Base-by-base conservation (phyloP, 1,140 invertebrate genomes). In the Neuroterus valhalla region DNA sequence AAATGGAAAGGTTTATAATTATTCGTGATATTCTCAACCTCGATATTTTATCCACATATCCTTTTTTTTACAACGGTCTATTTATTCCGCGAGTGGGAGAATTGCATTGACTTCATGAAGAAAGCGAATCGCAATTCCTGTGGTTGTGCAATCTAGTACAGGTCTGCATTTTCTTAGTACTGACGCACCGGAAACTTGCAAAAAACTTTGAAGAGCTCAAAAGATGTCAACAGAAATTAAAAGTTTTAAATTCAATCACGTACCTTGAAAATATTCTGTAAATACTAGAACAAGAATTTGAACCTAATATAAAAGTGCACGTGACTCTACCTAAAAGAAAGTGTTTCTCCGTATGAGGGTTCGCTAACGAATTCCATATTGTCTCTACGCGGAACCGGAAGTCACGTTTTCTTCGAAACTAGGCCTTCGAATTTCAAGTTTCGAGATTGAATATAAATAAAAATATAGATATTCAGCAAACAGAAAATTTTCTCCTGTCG, bases 91-190 rank as follows among this genome's bases (percentile, higher is more conserved):
- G 21, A 43, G 42, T 14, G 21, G 38, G 31, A 38, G 42, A 72
- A 55, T 43, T 15, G 21, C 19, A 31, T 14, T 6, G 48, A 52
- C 42, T 68, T 73, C 17, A 21, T 45, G 68, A 78, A 74, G 78
- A 80, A 76, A 78, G 76, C 74, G 73, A 78, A 76, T 77, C 52
- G 73, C 46, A 69, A 78, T 78, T 71, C 42, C 52, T 52, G 45
- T 66, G n/a, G 23, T 71, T 77, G 70, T 62, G 3, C 23, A 23
- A 31, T 38, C 11, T 31, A 62, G 11, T 38, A 15, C 55, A 15
- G 14, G 6, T 12, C 19, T 31, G 2, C 2, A 23, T 55, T 55
- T 55, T 23, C 21, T 21, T 26, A 26, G 31, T 38, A 38, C 31
- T 62, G 14, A 26, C 4, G 15, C 12, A 31, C 55, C 26, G 23